Evolutionary conservation across 2,797 vertebrate species (phyloP).

Genomic region (Anguilla anguilla): DNA sequence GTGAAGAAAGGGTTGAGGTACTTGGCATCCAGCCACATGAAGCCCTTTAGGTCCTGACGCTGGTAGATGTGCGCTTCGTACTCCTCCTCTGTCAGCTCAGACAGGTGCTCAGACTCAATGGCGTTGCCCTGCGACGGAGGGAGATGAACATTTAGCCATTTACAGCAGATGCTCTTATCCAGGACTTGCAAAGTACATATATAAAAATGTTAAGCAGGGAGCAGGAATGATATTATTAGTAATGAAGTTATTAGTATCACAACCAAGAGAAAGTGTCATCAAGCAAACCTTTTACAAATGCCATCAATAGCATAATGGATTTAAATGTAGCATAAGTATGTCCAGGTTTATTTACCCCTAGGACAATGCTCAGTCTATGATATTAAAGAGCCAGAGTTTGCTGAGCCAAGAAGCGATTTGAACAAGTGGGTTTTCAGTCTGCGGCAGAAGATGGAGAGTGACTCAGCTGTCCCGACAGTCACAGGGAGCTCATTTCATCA

Average conservation of each 20-base stretch:
- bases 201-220: too few relatives aligned
- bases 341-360: background rate
- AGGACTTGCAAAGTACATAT: background rate
- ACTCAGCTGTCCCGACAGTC: background rate
- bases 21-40: slow-evolving; percentile 97
- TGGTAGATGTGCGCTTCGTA: slow-evolving; percentile 93
- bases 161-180: background rate
- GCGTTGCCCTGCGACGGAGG: slow-evolving; percentile 82
- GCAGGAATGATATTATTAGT: background rate
- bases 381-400: background rate
- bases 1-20: slow-evolving; percentile 99
- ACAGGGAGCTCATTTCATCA: background rate
- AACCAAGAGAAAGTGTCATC: background rate
- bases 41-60: slow-evolving; percentile 94
- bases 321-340: background rate
- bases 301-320: background rate
- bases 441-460: background rate
- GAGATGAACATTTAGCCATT: background rate
- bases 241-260: background rate
- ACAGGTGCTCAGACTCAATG: slow-evolving; percentile 91
- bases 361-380: background rate
- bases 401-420: background rate
- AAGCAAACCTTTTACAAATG: background rate
- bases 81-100: slow-evolving; percentile 96
- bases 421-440: background rate